phyloP scores from a whole-genome alignment of 2,888 invertebrate genomes.

The Hipparchia semele region DNA sequence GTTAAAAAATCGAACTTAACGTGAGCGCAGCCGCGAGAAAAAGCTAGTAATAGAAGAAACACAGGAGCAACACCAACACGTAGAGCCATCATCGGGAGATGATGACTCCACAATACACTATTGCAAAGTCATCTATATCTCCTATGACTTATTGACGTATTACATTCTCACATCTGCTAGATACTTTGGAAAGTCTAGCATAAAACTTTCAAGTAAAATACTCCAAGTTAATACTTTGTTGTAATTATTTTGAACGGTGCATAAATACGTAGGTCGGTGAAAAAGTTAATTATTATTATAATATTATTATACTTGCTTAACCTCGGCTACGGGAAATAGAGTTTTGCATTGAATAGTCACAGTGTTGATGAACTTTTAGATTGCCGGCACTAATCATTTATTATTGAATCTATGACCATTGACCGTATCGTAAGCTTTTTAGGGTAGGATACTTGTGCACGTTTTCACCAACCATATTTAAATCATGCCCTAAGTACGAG shows the following conservation, averaged over 20 bases:
- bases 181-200: background rate
- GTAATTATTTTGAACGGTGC: background rate
- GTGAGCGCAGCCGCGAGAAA: too few relatives aligned
- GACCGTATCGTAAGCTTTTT: slow-evolving; percentile 42
- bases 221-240: background rate
- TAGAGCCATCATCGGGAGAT: too few relatives aligned
- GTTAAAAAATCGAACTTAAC: too few relatives aligned
- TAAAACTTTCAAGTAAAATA: background rate
- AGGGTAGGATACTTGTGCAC: too few relatives aligned
- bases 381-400: slow-evolving; percentile 14
- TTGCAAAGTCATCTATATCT: too few relatives aligned
- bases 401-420: slow-evolving; percentile 16
- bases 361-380: slow-evolving; percentile 35
- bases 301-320: background rate
- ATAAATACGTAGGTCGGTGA: background rate
- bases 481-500: too few relatives aligned
- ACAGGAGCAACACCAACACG: too few relatives aligned
- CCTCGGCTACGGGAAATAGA: slow-evolving; percentile 19
- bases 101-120: too few relatives aligned
- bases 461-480: too few relatives aligned
- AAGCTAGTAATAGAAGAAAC: too few relatives aligned
- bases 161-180: too few relatives aligned
- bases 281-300: background rate
- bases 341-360: slow-evolving; percentile 35
- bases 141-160: too few relatives aligned